Conservation (phyloP, 2,113 vertebrate genomes). For the Mola mola region DNA sequence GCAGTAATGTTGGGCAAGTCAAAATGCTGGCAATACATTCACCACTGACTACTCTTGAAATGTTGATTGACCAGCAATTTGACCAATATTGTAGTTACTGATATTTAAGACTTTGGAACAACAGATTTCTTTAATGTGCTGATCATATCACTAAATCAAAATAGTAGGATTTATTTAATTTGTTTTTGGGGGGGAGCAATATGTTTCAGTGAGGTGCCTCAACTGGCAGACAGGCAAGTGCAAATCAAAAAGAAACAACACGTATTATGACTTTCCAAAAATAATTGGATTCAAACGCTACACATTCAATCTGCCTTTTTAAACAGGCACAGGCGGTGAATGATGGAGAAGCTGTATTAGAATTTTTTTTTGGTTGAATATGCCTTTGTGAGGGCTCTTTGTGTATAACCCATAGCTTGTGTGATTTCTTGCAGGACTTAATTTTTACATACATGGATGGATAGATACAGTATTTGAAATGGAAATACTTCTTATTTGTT, state of each 20-base stretch:
- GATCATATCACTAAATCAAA: constrained; percentile 15
- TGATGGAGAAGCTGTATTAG: constrained; percentile 24
- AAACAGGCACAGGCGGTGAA: constrained; percentile 52
- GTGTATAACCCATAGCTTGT: too few relatives aligned
- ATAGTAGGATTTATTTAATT: neutral
- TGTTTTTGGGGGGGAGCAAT: constrained; percentile 11
- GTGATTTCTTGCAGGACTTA: constrained; percentile 13
- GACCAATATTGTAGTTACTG: neutral
- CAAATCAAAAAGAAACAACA: constrained; percentile 61
- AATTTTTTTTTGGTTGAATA: constrained; percentile 23
- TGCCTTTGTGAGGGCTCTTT: constrained; percentile 29
- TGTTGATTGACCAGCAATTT: too few relatives aligned
- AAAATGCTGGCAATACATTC: too few relatives aligned
- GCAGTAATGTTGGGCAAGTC: too few relatives aligned
- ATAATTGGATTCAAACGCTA: constrained; percentile 61
- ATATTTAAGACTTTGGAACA: constrained; percentile 7
- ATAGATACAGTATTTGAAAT: neutral
- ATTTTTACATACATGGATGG: constrained; percentile 2
- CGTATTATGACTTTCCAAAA: constrained; percentile 46
- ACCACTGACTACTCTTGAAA: too few relatives aligned
- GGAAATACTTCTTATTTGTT: too few relatives aligned
- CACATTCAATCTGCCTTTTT: constrained; percentile 63
- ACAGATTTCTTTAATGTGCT: neutral
- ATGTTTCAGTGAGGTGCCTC: constrained; percentile 43
- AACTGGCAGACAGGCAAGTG: constrained; percentile 53